Conservation (phyloP, 2,797 vertebrate genomes). For the Naso thynnoides region DNA sequence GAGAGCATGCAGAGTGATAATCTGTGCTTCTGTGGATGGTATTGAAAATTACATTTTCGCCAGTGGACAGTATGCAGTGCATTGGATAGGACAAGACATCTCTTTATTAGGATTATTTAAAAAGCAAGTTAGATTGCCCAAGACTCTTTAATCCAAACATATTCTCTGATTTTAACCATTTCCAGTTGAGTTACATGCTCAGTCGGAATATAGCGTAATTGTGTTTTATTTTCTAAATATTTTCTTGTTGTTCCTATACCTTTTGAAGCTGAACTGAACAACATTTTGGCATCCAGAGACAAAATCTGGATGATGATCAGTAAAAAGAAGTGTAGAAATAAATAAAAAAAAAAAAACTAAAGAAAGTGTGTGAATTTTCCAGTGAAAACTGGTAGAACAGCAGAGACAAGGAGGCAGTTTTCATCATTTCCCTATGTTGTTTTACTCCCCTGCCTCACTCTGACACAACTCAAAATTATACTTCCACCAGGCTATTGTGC, state of each 20-base stretch:
- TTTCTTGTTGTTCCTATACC: too few relatives aligned
- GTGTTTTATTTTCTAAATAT: not conserved
- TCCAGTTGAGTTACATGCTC: not conserved
- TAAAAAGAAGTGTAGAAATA: not conserved
- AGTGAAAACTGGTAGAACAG: not conserved
- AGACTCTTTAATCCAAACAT: not conserved
- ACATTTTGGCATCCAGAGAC: not conserved
- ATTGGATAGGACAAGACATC: not conserved
- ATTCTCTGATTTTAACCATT: not conserved
- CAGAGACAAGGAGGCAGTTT: not conserved
- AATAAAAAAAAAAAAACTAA: not conserved
- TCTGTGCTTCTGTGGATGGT: constrained; percentile 17
- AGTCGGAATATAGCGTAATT: not conserved
- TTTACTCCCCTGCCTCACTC: constrained; percentile 16
- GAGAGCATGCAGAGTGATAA: constrained; percentile 31
- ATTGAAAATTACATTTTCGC: constrained; percentile 1
- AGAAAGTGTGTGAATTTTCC: not conserved
- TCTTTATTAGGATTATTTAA: not conserved
- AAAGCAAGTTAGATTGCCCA: not conserved
- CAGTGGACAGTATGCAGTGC: not conserved
- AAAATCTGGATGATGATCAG: not conserved
- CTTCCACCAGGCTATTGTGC: constrained; percentile 28
- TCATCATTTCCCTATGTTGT: constrained; percentile 18
- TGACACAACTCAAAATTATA: constrained; percentile 25
- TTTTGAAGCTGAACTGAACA: too few relatives aligned